A percentile compares a stretch with the other conserved stretches of the same genome.
phyloP scores from a whole-genome alignment of 2,888 invertebrate genomes.

The Thera obeliscata region DNA sequence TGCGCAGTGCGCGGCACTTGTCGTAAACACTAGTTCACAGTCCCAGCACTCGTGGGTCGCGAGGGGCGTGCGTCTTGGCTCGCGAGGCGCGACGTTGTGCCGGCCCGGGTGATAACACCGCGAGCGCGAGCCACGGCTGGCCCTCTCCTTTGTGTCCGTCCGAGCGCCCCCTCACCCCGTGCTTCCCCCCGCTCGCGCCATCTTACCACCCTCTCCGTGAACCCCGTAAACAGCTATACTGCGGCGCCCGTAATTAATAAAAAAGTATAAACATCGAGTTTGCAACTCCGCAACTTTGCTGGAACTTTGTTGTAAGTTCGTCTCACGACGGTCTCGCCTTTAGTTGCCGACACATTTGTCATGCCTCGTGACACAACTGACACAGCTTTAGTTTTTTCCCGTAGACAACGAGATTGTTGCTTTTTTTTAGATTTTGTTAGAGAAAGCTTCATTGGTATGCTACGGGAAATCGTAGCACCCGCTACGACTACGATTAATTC shows the following conservation, averaged over 20 bases:
- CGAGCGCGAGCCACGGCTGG: conserved; percentile 76
- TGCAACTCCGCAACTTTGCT: conserved; percentile 52
- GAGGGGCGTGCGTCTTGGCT: conserved; percentile 68
- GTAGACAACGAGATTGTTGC: neutral
- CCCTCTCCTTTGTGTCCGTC: conserved; percentile 84
- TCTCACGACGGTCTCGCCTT: conserved; percentile 61
- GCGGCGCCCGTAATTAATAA: conserved; percentile 56
- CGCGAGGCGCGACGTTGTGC: conserved; percentile 76
- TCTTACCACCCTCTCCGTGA: conserved; percentile 57
- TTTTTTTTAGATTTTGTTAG: conserved; percentile 23
- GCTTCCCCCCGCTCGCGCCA: conserved; percentile 58
- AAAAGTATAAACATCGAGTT: conserved; percentile 43
- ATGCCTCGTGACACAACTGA: conserved; percentile 35
- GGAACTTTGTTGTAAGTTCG: conserved; percentile 53
- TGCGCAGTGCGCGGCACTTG: conserved; percentile 72
- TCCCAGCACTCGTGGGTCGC: conserved; percentile 59
- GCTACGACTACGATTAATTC: conserved; percentile 55
- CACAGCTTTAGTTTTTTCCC: conserved; percentile 12
- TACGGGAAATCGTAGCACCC: conserved; percentile 57
- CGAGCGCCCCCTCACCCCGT: conserved; percentile 61
- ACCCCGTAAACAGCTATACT: conserved; percentile 69
- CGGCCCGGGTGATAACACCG: conserved; percentile 77
- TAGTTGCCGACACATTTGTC: conserved; percentile 58
- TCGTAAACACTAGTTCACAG: conserved; percentile 50
- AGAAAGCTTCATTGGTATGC: conserved; percentile 44